These are phyloP conservation scores for crab-eating macaque (Macaca fascicularis) DNA, from an alignment of 2,113 vertebrate genomes.

Conservation along the genomic window T2T-MFA8v1.1 NC_088385.1:27762501-27763000, in stretches of 20 bases:
- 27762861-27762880: background rate
- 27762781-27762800: background rate
- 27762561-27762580: constrained; percentile 86
- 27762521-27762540: constrained; percentile 52
- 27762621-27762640: constrained; percentile 83
- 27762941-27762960: background rate
- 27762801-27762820: background rate
- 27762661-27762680: accelerated
- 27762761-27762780: background rate
- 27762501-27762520: constrained; percentile 67
- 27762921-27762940: background rate
- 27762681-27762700: background rate
- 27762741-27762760: background rate
- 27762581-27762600: constrained; percentile 87
- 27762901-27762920: background rate
- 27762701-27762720: background rate
- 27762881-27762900: background rate
- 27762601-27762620: constrained; percentile 85
- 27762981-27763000: background rate
- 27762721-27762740: background rate
- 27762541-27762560: accelerated
- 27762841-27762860: background rate
- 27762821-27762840: background rate
- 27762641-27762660: constrained; percentile 85
- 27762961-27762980: background rate